Base-by-base conservation (phyloP, 2,888 invertebrate species). In the Griposia aprilina region DNA sequence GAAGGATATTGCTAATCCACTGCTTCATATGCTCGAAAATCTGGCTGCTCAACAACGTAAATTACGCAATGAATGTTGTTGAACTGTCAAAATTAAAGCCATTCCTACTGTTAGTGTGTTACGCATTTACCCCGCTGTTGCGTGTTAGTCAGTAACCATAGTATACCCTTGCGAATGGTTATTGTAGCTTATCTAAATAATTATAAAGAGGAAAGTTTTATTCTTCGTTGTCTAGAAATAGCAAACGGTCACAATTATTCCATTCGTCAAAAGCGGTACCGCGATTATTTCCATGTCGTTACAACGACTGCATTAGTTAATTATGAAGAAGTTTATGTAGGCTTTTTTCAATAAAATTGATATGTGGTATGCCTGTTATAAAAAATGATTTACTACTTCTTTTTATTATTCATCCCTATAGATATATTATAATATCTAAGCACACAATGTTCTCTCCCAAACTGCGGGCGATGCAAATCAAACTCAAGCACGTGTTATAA, bases 121-220 rank as follows among this genome's bases (percentile, higher is more conserved):
- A 62, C 23, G 20, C 48, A 62, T 72, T 36, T 68, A 45, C 23
- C 62, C 59, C 45, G 45, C 45, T 52, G 55, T 81, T 57, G 78
- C 85, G 78, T 82, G 82, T 76, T 69, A 23, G 20, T 52, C 15
- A 20, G 57, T 68, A 83, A 78, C 55, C 30, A 36, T 36, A 36
- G 30, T 55, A 36, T 50, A 26, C 60, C 62, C 48, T 60, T 70
- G 78, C 8, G 15, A 75, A 52, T 57, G 8, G 26, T 36, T 36
- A 23, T 59, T 62, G 20, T 59, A 76, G 20, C 59, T 70, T 36
- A 15, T 74, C 17, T 60, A n/a, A 70, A 69, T 60, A 70, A n/a
- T 55, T 30, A 57, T 45, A 50, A 62, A 59, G 20, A 70, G 50
- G 48, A 30, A 57, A 30, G 2, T 67, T 73, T 50, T 63, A 26